A percentile compares a stretch with the other conserved stretches of the same genome.
These are phyloP conservation scores for Lepidurus apus DNA, from an alignment of 1,140 invertebrate species.

Conservation along the genomic window DNA sequence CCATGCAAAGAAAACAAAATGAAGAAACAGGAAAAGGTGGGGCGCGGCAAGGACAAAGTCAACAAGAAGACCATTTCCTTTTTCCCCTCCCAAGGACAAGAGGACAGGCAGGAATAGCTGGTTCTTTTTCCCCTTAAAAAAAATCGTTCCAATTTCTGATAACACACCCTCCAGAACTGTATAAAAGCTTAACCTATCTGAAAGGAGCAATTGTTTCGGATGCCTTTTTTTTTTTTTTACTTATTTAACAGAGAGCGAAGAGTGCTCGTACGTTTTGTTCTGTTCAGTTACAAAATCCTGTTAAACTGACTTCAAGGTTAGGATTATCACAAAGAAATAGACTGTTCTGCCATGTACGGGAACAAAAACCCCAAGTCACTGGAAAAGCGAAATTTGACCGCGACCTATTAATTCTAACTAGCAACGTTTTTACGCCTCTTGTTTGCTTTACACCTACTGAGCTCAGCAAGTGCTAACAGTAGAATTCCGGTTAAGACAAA, in stretches of 20 bases:
- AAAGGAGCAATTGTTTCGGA: constrained; percentile 8
- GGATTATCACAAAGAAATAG: constrained; percentile 16
- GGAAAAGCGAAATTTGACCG: not conserved
- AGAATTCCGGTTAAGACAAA: no score
- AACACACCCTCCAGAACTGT: constrained; percentile 4
- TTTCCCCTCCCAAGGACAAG: not conserved
- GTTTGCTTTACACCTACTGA: not conserved
- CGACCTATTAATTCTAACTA: not conserved
- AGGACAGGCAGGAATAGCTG: constrained; percentile 10
- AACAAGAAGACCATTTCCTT: not conserved
- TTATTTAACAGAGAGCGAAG: not conserved
- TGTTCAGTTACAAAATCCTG: not conserved
- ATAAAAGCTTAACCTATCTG: constrained; percentile 19
- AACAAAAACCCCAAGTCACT: not conserved
- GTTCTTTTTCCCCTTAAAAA: not conserved
- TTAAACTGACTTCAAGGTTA: not conserved
- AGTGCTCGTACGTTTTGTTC: not conserved
- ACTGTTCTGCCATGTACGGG: not conserved
- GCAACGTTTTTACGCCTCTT: not conserved
- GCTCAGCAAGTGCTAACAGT: not conserved
- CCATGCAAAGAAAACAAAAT: constrained; percentile 12
- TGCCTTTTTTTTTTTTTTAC: not conserved
- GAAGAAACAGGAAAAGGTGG: not conserved
- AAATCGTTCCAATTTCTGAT: not conserved
- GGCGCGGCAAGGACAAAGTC: constrained; percentile 20